Evolutionary conservation across 2,113 vertebrate species (phyloP).

Genomic region (Grantiella picta): DNA sequence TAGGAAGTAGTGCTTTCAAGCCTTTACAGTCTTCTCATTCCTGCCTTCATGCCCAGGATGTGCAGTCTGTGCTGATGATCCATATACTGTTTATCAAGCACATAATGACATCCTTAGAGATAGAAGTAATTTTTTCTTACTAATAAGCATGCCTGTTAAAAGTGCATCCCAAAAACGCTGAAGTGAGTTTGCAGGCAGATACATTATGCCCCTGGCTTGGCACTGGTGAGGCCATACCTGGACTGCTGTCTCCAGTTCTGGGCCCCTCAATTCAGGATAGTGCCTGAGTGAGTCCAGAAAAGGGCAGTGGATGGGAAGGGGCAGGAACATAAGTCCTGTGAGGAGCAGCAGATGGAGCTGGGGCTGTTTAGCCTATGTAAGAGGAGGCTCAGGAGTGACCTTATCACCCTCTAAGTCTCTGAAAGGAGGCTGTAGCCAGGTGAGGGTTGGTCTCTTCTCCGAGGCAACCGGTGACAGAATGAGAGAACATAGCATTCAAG

Average conservation of each 20-base stretch:
- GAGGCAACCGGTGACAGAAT: neutral
- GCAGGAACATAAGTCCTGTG: neutral
- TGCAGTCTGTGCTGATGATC: accelerated
- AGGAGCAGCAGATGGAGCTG: neutral
- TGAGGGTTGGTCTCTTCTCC: neutral
- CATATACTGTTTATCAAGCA: accelerated
- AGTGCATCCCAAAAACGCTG: neutral
- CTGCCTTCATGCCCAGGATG: neutral
- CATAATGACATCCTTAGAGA: neutral
- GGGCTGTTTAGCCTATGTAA: neutral
- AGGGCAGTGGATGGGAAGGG: neutral
- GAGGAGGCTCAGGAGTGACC: neutral
- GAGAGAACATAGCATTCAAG: neutral
- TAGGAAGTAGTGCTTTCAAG: neutral
- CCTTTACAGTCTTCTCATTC: neutral
- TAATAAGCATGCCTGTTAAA: neutral
- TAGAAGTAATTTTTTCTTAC: neutral
- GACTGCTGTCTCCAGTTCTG: neutral
- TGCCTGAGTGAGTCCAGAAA: neutral
- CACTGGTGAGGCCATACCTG: neutral
- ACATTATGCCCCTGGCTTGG: neutral
- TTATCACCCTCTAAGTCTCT: neutral
- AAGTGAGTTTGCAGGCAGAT: neutral
- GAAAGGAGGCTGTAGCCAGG: neutral
- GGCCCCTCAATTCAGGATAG: neutral